Evolutionary conservation across 2,888 invertebrate species (phyloP), one percentile per base, ranked within the genome.

Genomic region (Parnassius glacialis): DNA sequence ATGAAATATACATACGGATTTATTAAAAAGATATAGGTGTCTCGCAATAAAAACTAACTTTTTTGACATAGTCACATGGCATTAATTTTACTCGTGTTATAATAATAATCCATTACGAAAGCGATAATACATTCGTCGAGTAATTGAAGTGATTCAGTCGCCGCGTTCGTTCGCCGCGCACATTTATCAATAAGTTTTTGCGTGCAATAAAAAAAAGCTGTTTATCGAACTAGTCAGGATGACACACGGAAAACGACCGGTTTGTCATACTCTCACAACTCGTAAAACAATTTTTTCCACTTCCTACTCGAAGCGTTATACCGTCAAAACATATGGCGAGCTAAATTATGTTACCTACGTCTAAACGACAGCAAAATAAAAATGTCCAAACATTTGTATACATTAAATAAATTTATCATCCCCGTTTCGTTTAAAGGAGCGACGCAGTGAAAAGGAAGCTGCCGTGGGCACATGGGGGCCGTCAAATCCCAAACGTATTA

Each of bases 331-430:
- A 91, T 82, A 91, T 91, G 90, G 90, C 82, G 83, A 86, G 84
- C 89, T 89, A 87, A 90, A 90, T 90, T 88, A 90, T 87, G 87
- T 88, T 87, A 88, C 87, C 88, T 88, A 87, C 86, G 82, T 83
- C 79, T 87, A 88, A 90, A 83, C 85, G 89, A 85, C 90, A 88
- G 84, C 84, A 81, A 89, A 90, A 90, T 91, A 90, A 90, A 91
- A 90, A 90, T 90, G 90, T 91, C 90, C 87, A 91, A 91, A 90
- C 89, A 91, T 91, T 91, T 90, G 90, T 91, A 90, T 90, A 89
- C 90, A 89, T 90, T 87, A 89, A 88, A 90, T 85, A 90, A 90
- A 91, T 91, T 90, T 91, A 91, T 90, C 90, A 90, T 90, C 83
- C 84, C 81, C 82, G 82, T 85, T 85, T 84, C 86, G 81, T 87